phyloP scores from a whole-genome alignment of 2,797 vertebrate species.

The Megalops cyprinoides region DNA sequence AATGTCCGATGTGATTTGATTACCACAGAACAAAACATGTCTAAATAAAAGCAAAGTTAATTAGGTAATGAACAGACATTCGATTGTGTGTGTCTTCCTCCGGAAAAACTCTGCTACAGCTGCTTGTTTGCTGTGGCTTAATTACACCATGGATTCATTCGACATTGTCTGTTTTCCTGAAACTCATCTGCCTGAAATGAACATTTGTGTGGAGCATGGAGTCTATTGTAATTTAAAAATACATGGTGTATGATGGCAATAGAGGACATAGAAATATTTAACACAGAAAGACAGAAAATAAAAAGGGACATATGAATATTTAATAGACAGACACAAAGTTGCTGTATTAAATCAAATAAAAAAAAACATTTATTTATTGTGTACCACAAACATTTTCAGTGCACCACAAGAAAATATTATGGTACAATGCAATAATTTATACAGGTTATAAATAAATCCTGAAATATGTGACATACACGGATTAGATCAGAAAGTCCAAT shows the following conservation, averaged over 20 bases:
- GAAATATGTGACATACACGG: not conserved
- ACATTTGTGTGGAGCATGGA: not conserved
- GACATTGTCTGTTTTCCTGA: too few relatives aligned
- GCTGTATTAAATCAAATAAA: constrained; percentile 13
- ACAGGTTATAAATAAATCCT: constrained; percentile 55
- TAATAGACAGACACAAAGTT: not conserved
- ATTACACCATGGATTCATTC: too few relatives aligned
- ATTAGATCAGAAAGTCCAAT: not conserved
- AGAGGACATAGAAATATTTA: not conserved
- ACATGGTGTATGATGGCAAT: not conserved
- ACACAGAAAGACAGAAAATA: not conserved
- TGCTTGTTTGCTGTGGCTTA: too few relatives aligned
- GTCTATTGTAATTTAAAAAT: not conserved
- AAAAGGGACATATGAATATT: too few relatives aligned
- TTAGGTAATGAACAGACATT: too few relatives aligned
- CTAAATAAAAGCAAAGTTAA: too few relatives aligned
- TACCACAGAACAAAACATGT: too few relatives aligned
- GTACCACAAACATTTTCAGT: constrained; percentile 38
- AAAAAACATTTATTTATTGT: constrained; percentile 63
- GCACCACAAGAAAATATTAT: constrained; percentile 30
- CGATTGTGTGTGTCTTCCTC: too few relatives aligned
- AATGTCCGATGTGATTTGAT: too few relatives aligned
- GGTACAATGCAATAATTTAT: constrained; percentile 71
- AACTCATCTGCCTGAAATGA: not conserved
- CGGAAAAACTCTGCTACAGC: too few relatives aligned